A percentile compares a stretch with the other conserved stretches of the same genome.
Conservation (phyloP, 2,888 invertebrate genomes). For the Plusia festucae region DNA sequence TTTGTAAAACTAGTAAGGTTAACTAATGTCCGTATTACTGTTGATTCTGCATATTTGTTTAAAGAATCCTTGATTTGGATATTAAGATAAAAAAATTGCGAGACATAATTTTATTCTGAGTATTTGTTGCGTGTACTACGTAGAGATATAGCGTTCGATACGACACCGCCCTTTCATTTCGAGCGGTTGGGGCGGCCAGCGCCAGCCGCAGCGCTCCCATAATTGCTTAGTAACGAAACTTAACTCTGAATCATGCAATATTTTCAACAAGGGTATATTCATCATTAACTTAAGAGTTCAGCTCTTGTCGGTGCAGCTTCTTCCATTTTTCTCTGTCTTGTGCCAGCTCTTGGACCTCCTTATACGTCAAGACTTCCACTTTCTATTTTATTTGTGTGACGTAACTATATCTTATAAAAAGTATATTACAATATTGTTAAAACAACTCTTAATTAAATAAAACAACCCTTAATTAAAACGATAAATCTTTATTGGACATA, state of each 20-base stretch:
- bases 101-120: background rate
- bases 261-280: conserved; percentile 11
- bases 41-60: conserved; percentile 19
- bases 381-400: too few relatives aligned
- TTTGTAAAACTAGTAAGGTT: background rate
- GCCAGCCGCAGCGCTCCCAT: conserved; percentile 18
- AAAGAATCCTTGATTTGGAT: conserved; percentile 25
- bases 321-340: too few relatives aligned
- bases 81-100: background rate
- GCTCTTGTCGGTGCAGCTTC: too few relatives aligned
- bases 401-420: too few relatives aligned
- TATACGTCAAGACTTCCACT: too few relatives aligned
- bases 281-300: too few relatives aligned
- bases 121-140: background rate
- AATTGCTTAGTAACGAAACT: conserved; percentile 46
- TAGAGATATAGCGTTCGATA: conserved; percentile 26
- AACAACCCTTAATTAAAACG: conserved; percentile 37
- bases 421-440: too few relatives aligned
- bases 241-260: conserved; percentile 10
- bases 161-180: conserved; percentile 40
- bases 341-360: too few relatives aligned
- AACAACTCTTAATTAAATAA: too few relatives aligned
- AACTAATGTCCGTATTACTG: background rate
- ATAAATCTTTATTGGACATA: conserved; percentile 50
- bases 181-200: conserved; percentile 22